phyloP scores from a whole-genome alignment of 2,113 vertebrate genomes.

The Hypanus sabinus region DNA sequence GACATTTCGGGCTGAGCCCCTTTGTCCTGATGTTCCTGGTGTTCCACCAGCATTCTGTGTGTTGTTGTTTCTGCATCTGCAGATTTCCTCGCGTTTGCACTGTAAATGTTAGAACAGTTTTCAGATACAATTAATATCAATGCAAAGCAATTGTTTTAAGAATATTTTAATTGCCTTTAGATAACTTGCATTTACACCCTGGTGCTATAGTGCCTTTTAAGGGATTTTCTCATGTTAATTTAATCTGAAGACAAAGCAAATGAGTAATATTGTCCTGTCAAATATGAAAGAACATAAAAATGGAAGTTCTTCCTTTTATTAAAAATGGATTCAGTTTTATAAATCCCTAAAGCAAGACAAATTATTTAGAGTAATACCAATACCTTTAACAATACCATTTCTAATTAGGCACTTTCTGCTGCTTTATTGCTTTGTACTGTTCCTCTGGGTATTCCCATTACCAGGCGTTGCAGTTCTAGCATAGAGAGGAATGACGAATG shows the following conservation, averaged over 20 bases:
- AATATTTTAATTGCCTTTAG: constrained; percentile 11
- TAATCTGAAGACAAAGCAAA: constrained; percentile 44
- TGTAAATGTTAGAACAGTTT: not conserved
- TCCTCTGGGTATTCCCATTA: constrained; percentile 49
- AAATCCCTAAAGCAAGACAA: constrained; percentile 46
- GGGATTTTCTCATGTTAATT: constrained; percentile 12
- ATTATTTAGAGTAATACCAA: constrained; percentile 47
- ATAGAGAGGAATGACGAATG: constrained; percentile 49
- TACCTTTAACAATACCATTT: constrained; percentile 47
- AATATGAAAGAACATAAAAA: constrained; percentile 44
- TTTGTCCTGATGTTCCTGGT: no score
- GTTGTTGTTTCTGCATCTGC: no score
- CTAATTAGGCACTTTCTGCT: constrained; percentile 51
- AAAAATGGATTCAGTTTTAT: constrained; percentile 50
- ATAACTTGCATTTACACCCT: not conserved
- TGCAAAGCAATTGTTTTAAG: constrained; percentile 27
- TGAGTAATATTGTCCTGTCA: constrained; percentile 50
- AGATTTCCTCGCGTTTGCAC: no score
- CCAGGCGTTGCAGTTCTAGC: constrained; percentile 50
- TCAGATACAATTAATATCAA: constrained; percentile 4
- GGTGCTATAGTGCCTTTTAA: not conserved
- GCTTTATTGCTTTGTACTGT: constrained; percentile 49
- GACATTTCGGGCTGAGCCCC: no score
- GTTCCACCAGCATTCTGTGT: no score
- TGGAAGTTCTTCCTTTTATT: constrained; percentile 50